A percentile compares a stretch with the other conserved stretches of the same genome.
These are phyloP conservation scores for Lasius fuliginosus DNA, from an alignment of 2,888 invertebrate species.

Conservation along the genomic window DNA sequence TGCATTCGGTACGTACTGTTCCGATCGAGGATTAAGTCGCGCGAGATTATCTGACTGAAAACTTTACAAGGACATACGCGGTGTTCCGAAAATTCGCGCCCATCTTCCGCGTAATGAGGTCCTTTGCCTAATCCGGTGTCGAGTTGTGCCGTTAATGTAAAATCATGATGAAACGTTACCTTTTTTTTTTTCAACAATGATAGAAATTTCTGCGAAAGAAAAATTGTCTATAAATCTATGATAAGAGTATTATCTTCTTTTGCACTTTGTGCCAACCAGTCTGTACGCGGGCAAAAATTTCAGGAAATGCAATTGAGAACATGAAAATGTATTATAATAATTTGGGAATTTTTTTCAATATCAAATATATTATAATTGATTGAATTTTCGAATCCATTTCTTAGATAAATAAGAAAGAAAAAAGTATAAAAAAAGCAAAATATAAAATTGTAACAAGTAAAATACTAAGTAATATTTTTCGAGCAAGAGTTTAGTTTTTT, in stretches of 20 bases:
- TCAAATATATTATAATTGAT: not conserved
- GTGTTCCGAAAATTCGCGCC: constrained; percentile 36
- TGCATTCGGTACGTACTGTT: constrained; percentile 39
- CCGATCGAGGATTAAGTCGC: constrained; percentile 43
- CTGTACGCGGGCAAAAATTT: not conserved
- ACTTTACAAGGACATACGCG: constrained; percentile 36
- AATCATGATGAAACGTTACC: not conserved
- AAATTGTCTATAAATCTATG: not conserved
- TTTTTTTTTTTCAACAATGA: not conserved
- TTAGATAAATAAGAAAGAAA: not conserved
- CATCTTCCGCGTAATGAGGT: constrained; percentile 2
- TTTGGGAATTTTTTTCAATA: not conserved
- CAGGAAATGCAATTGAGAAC: not conserved
- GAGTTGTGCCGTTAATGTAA: not conserved
- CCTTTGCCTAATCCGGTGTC: not conserved
- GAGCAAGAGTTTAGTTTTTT: not conserved
- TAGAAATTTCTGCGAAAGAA: not conserved
- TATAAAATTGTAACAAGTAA: not conserved
- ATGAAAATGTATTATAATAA: not conserved
- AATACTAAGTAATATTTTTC: not conserved
- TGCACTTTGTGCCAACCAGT: not conserved
- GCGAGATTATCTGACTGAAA: constrained; percentile 47
- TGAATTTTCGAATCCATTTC: not conserved
- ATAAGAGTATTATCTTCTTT: not conserved
- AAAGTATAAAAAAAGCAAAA: not conserved